Percentiles rank a stretch among this genome's conserved stretches.
Conservation (phyloP, 23 tunicate genomes). For the Halocynthia roretzi region DNA sequence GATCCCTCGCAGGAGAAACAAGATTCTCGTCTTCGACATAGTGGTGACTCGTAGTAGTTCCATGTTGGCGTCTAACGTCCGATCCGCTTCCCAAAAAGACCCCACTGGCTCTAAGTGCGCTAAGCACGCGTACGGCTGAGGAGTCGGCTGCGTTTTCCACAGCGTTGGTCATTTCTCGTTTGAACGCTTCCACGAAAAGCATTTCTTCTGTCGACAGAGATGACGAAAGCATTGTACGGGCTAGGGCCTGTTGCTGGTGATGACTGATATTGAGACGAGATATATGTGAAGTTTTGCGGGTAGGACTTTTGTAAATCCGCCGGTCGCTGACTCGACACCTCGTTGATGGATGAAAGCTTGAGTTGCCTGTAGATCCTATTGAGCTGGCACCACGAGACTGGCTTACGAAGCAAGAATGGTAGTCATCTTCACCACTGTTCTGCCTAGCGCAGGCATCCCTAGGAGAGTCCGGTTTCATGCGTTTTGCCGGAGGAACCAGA, state of each 20-base stretch:
- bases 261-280: not conserved
- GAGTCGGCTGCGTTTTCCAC: constrained; percentile 37
- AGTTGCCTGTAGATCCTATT: not conserved
- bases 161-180: constrained; percentile 29
- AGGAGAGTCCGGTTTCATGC: not conserved
- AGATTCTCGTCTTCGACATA: no score
- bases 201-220: constrained; percentile 24
- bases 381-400: no score
- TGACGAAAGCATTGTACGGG: not conserved
- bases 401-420: no score
- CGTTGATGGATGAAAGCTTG: not conserved
- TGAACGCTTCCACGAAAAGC: constrained; percentile 34
- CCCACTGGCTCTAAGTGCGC: constrained; percentile 14
- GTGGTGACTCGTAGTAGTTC: no score
- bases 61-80: no score
- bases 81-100: not conserved
- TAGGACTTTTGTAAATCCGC: not conserved
- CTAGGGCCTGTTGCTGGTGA: not conserved
- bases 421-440: no score
- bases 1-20: no score
- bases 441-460: not conserved
- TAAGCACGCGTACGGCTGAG: constrained; percentile 40
- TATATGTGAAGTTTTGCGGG: not conserved
- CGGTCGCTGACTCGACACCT: not conserved
- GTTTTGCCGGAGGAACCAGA: not conserved